Percentiles rank a stretch among this genome's conserved stretches.
phyloP scores from a whole-genome alignment of 2,797 vertebrate species.

The Atherinosoma microstoma region DNA sequence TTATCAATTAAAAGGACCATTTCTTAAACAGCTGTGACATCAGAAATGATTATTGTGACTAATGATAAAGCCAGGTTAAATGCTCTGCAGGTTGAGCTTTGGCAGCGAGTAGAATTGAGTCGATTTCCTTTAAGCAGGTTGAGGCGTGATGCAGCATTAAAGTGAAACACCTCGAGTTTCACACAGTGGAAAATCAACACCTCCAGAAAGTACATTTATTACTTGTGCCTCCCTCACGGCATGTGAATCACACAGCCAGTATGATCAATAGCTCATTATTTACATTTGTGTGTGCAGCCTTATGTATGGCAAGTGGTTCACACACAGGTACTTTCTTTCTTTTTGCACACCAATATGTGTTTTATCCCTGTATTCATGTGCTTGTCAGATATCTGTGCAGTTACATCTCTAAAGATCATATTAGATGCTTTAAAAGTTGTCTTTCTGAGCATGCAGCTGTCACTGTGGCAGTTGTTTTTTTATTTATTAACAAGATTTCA shows the following conservation, averaged over 20 bases:
- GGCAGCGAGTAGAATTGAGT: slow-evolving; percentile 23
- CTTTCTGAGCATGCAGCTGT: slow-evolving; percentile 9
- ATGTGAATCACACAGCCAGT: slow-evolving; percentile 51
- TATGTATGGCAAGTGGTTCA: not conserved
- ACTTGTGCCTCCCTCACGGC: slow-evolving; percentile 37
- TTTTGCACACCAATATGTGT: not conserved
- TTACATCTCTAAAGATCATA: slow-evolving; percentile 2
- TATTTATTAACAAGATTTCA: slow-evolving; percentile 41
- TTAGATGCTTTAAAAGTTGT: not conserved
- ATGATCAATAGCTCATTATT: slow-evolving; percentile 73
- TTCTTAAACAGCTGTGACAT: not conserved
- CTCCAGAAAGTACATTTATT: slow-evolving; percentile 37
- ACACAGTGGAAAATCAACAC: slow-evolving; percentile 43
- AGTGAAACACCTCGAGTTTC: slow-evolving; percentile 42
- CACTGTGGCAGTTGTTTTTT: slow-evolving; percentile 15
- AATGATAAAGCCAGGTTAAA: slow-evolving; percentile 21
- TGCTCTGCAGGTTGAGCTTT: slow-evolving; percentile 7
- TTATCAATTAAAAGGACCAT: not conserved
- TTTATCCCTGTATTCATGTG: not conserved
- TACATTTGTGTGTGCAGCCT: slow-evolving; percentile 5
- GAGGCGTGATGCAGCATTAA: slow-evolving; percentile 65
- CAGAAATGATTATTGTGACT: slow-evolving; percentile 18
- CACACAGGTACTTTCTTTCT: slow-evolving; percentile 1
- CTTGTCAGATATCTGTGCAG: not conserved
- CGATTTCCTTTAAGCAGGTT: slow-evolving; percentile 34